Evolutionary conservation across 2,113 vertebrate genomes (phyloP).

Genomic region (Glaucidium brasilianum): DNA sequence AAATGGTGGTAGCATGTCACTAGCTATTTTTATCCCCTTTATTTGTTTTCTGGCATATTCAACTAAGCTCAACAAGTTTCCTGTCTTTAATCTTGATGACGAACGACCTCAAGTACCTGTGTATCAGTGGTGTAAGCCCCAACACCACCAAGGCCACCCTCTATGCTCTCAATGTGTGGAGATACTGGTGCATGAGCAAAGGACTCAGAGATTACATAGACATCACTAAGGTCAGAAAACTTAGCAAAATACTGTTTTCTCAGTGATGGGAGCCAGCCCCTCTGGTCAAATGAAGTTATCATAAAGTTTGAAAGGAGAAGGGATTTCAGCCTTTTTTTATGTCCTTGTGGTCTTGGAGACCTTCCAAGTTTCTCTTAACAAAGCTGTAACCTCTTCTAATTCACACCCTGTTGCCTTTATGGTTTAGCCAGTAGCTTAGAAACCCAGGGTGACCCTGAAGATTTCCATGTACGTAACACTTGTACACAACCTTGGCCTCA

Average conservation of each 20-base stretch:
- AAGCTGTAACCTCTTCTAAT: neutral
- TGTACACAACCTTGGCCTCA: neutral
- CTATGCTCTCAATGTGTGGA: conserved; percentile 47
- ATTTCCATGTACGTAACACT: neutral
- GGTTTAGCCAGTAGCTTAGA: neutral
- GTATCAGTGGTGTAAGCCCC: conserved; percentile 57
- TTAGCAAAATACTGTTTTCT: neutral
- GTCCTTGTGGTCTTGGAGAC: neutral
- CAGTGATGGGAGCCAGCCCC: neutral
- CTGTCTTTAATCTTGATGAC: conserved; percentile 65
- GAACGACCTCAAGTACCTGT: conserved; percentile 59
- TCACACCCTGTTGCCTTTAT: neutral
- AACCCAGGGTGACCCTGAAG: neutral
- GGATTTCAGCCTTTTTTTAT: neutral
- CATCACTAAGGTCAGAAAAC: conserved; percentile 58
- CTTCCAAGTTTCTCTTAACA: neutral
- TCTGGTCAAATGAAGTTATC: neutral
- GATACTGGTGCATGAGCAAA: conserved; percentile 61
- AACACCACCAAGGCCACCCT: conserved; percentile 58
- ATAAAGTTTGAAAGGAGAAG: neutral
- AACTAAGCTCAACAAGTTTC: conserved; percentile 69
- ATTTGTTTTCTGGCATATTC: conserved; percentile 69
- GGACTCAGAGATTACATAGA: conserved; percentile 60
- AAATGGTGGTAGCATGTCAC: neutral
- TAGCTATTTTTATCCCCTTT: conserved; percentile 24